Evolutionary conservation across 2,113 vertebrate species (phyloP).

Genomic region (Sceloporus undulatus): DNA sequence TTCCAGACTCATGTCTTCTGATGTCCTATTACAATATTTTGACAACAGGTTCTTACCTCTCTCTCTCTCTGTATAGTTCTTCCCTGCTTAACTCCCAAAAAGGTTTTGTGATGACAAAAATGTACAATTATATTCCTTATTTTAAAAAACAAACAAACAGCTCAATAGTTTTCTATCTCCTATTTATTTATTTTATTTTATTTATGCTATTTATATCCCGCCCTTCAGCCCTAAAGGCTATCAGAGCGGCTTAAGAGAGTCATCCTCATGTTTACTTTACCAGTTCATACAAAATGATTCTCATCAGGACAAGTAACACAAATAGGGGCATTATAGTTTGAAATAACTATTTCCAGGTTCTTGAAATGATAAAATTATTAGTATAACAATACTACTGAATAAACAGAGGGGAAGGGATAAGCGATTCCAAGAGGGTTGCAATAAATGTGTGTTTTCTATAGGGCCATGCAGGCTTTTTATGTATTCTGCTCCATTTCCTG

Average conservation of each 20-base stretch:
- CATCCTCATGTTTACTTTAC: slow-evolving; percentile 30
- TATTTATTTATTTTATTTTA: no score
- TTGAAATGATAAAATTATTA: neutral
- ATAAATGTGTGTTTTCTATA: slow-evolving; percentile 43
- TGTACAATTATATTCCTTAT: neutral
- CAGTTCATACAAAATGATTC: slow-evolving; percentile 19
- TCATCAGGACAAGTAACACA: slow-evolving; percentile 19
- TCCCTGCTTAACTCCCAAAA: neutral
- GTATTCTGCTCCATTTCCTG: slow-evolving; percentile 65
- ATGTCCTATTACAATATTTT: neutral
- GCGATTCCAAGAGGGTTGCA: neutral
- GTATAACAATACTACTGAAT: slow-evolving; percentile 1
- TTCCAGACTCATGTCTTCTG: no score
- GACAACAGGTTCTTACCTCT: neutral
- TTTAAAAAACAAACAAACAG: no score
- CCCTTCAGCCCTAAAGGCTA: no score
- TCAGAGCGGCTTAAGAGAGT: neutral
- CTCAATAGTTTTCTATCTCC: slow-evolving; percentile 27
- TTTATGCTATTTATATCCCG: no score
- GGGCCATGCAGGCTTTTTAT: slow-evolving; percentile 29
- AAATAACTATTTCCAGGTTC: slow-evolving; percentile 21
- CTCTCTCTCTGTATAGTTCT: neutral
- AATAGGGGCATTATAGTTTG: neutral
- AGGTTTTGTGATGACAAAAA: neutral
- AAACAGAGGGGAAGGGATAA: slow-evolving; percentile 13